Base-by-base conservation (phyloP, 2,888 invertebrate species). In the Galeopsomyia nigrocyanea region DNA sequence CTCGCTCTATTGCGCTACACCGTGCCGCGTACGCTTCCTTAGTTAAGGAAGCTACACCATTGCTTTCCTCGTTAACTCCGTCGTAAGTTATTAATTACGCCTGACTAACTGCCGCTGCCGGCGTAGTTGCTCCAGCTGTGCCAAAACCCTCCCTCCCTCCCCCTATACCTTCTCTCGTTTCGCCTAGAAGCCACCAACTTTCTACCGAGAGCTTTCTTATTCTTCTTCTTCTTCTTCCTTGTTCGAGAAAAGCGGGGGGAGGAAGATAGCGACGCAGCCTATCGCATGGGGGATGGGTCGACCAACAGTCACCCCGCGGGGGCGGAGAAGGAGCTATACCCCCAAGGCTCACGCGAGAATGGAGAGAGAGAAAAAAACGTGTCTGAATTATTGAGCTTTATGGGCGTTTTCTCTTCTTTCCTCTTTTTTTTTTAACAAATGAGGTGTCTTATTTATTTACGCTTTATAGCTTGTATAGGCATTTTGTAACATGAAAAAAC, bases 81-180 rank as follows among this genome's bases (percentile, higher is more conserved):
- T 77, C 82, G 81, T 84, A 82, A 85, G 82, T 85, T 85, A 85
- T 85, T 85, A 85, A 85, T 86, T 85, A 84, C 79, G 78, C 80
- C 82, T 83, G 83, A 85, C 83, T 86, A 85, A 86, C 84, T 77
- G 78, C 82, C 64, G 64, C 46, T 26, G 39, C 39, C 5, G 26
- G 21, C 51, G 51, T 79, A 39, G 10, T 39, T 39, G 79, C 80
- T 83, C 83, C 84, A 86, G 85, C 85, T 85, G 84, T 85, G 83
- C 78, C 79, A 49, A 72, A 51, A 39, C 21, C 51, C 26, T 39
- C 16, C 13, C 49, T 22, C 63, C 71, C 71, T 66, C 67, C 63
- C 60, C 31, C 67, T 56, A n/a, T n/a, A 55, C 53, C 57, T 53
- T 57, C 60, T 46, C 46, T 61, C 57, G 62, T 31, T 50, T 10